Conservation (phyloP, 2,888 invertebrate species). For the Icerya purchasi region DNA sequence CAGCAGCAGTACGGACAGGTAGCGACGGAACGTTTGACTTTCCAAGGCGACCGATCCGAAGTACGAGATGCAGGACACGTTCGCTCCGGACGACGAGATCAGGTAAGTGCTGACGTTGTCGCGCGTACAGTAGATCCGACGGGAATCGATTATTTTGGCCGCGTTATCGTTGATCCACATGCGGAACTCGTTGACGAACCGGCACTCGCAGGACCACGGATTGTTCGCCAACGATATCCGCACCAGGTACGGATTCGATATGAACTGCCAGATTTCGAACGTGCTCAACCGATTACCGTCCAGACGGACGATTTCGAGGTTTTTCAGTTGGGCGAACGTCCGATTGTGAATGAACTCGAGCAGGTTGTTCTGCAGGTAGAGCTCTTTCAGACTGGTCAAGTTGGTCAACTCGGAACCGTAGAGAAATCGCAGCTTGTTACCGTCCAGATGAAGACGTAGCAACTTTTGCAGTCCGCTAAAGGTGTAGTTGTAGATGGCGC, state of each 20-base stretch:
- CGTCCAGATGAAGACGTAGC: constrained; percentile 61
- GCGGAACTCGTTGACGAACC: constrained; percentile 55
- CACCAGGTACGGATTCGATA: constrained; percentile 63
- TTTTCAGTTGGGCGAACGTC: constrained; percentile 58
- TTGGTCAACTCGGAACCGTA: constrained; percentile 63
- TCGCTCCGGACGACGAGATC: constrained; percentile 48
- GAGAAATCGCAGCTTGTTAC: constrained; percentile 58
- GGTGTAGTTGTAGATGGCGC: constrained; percentile 66
- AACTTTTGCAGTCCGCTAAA: constrained; percentile 68
- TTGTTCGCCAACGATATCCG: constrained; percentile 64
- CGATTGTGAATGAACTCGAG: constrained; percentile 63
- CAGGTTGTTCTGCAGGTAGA: constrained; percentile 69
- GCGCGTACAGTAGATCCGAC: constrained; percentile 51
- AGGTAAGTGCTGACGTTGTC: constrained; percentile 47
- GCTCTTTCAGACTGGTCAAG: constrained; percentile 58
- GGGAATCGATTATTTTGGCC: constrained; percentile 59
- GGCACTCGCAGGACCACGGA: constrained; percentile 80
- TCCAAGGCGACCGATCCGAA: constrained; percentile 18
- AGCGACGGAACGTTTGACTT: constrained; percentile 42
- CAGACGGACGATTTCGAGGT: constrained; percentile 60
- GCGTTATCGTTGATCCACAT: constrained; percentile 56
- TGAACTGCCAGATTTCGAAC: constrained; percentile 70
- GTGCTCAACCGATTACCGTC: constrained; percentile 63
- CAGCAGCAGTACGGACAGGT: constrained; percentile 53
- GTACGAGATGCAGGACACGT: constrained; percentile 42